Percentiles rank a stretch among this genome's conserved stretches.
phyloP scores from a whole-genome alignment of 2,113 vertebrate species.

The Acanthisitta chloris region DNA sequence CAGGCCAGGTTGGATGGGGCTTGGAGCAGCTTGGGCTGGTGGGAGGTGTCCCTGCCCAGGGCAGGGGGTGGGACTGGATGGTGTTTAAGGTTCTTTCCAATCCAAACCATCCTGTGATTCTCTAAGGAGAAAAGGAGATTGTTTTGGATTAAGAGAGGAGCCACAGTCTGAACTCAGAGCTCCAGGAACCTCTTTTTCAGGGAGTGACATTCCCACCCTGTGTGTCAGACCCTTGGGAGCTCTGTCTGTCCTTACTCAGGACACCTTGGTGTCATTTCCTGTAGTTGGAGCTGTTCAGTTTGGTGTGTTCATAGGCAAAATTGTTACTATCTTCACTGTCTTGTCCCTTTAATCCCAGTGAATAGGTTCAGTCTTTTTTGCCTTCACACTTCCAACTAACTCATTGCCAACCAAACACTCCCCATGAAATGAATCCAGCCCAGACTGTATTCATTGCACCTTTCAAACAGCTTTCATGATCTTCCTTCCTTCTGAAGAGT shows the following conservation, averaged over 20 bases:
- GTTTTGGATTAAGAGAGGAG: not conserved
- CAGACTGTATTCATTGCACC: not conserved
- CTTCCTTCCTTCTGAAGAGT: not conserved
- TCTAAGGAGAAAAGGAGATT: not conserved
- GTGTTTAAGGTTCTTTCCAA: not conserved
- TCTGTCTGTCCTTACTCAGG: not conserved
- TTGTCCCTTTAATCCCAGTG: not conserved
- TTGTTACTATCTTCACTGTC: rapidly evolving
- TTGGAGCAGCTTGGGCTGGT: rapidly evolving
- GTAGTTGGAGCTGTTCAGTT: not conserved
- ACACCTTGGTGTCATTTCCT: not conserved
- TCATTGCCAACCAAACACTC: rapidly evolving
- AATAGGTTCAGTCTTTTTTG: not conserved
- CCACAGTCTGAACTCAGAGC: not conserved
- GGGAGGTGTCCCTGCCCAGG: not conserved
- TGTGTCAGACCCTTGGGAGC: not conserved
- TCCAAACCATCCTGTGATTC: not conserved
- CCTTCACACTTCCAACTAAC: not conserved
- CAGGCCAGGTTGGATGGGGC: not conserved
- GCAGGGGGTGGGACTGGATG: rapidly evolving
- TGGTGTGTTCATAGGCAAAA: not conserved
- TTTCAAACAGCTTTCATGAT: not conserved
- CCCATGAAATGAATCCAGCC: not conserved
- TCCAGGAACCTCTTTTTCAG: not conserved
- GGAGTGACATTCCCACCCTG: not conserved